Conservation (phyloP, 2,113 vertebrate genomes). For the Theropithecus gelada region DNA sequence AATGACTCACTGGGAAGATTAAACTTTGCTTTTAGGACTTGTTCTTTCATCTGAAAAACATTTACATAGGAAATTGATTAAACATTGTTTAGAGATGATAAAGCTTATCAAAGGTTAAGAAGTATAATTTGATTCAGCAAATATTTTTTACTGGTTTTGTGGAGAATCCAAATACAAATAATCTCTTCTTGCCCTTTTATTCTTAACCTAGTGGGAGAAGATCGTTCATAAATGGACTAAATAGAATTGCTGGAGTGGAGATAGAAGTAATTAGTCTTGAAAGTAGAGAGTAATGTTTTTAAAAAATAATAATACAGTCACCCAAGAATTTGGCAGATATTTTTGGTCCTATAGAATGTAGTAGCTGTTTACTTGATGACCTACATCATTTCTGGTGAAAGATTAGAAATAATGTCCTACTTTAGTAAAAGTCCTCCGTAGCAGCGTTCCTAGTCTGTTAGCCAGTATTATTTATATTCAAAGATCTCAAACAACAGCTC, state of each 20-base stretch:
- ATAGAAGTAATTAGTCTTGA: background rate
- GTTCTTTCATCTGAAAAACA: slow-evolving; percentile 84
- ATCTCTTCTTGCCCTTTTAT: background rate
- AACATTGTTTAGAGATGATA: slow-evolving; percentile 81
- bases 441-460: slow-evolving; percentile 72
- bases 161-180: background rate
- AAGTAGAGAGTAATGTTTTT: background rate
- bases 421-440: slow-evolving; percentile 79
- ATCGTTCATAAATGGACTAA: background rate
- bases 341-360: slow-evolving; percentile 59
- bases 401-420: slow-evolving; percentile 82
- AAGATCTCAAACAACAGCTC: slow-evolving; percentile 64
- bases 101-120: slow-evolving; percentile 79
- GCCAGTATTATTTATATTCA: slow-evolving; percentile 78
- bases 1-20: slow-evolving; percentile 84
- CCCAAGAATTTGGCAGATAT: slow-evolving; percentile 66
- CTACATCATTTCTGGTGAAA: slow-evolving; percentile 80
- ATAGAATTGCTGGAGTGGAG: background rate
- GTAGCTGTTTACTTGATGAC: slow-evolving; percentile 80
- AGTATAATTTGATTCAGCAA: slow-evolving; percentile 80
- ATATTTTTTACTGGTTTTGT: slow-evolving; percentile 53
- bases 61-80: slow-evolving; percentile 83
- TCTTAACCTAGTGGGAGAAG: slow-evolving; percentile 36
- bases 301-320: background rate
- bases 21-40: slow-evolving; percentile 83